Evolutionary conservation across 2,797 vertebrate species (phyloP).

Genomic region (Jordanella pulchra): DNA sequence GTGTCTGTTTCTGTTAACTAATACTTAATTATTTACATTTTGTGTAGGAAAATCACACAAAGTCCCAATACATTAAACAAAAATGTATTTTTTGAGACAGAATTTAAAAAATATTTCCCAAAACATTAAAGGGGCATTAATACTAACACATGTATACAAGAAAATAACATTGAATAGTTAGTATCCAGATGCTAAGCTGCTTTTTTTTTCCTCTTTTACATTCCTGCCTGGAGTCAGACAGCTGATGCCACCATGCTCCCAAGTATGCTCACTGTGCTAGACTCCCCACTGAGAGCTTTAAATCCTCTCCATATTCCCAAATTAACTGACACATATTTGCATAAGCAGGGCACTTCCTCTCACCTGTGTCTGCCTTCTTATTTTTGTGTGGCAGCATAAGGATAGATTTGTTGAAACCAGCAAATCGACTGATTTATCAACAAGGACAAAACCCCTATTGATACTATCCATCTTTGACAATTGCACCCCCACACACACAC

Average conservation of each 20-base stretch:
- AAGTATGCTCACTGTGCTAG: slow-evolving; percentile 48
- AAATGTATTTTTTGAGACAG: not conserved
- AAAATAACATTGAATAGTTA: not conserved
- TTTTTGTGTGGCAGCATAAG: slow-evolving; percentile 28
- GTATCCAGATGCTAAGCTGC: slow-evolving; percentile 35
- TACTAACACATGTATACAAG: not conserved
- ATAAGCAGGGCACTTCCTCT: slow-evolving; percentile 55
- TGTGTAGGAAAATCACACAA: not conserved
- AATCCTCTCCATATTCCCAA: slow-evolving; percentile 58
- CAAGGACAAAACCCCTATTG: slow-evolving; percentile 71
- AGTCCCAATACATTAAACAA: not conserved
- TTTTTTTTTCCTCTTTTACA: not conserved
- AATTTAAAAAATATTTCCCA: not conserved
- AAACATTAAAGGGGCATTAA: not conserved
- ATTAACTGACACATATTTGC: slow-evolving; percentile 67
- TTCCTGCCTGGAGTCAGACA: slow-evolving; percentile 50
- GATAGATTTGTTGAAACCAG: slow-evolving; percentile 68
- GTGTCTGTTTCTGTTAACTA: not conserved
- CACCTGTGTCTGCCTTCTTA: slow-evolving; percentile 53
- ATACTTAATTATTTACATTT: not conserved
- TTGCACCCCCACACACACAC: slow-evolving; percentile 61
- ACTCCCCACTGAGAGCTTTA: slow-evolving; percentile 56
- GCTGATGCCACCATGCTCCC: slow-evolving; percentile 45
- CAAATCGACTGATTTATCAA: slow-evolving; percentile 71
- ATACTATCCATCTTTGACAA: slow-evolving; percentile 77